phyloP scores from a whole-genome alignment of 2,888 invertebrate species.

The Hydraecia micacea region DNA sequence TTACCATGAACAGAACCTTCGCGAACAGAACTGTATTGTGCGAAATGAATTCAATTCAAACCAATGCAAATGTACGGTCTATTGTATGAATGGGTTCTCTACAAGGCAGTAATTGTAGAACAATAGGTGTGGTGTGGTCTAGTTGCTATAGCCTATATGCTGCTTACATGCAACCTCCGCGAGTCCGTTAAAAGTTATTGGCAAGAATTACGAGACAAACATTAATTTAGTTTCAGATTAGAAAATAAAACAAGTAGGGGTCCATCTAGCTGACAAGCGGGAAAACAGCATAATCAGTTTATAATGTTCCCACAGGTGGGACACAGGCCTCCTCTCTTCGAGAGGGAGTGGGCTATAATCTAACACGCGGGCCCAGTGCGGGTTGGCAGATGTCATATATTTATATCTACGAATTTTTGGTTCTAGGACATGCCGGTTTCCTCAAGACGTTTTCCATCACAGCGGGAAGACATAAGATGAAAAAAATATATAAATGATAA shows the following conservation, averaged over 20 bases:
- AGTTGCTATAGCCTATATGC: not conserved
- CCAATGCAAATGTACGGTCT: slow-evolving; percentile 31
- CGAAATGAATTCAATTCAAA: slow-evolving; percentile 29
- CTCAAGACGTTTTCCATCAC: not conserved
- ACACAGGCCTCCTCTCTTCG: not conserved
- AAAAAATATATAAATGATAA: too few relatives aligned
- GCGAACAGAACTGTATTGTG: slow-evolving; percentile 21
- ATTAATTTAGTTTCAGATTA: not conserved
- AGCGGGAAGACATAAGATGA: too few relatives aligned
- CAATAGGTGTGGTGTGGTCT: not conserved
- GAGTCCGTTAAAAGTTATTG: not conserved
- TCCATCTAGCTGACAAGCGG: not conserved
- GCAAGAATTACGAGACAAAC: not conserved
- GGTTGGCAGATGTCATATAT: not conserved
- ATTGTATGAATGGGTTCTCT: slow-evolving; percentile 17
- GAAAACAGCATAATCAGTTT: not conserved
- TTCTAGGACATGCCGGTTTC: not conserved
- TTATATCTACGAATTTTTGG: not conserved
- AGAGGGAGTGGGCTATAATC: not conserved
- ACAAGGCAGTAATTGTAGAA: slow-evolving; percentile 7
- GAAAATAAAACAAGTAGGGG: not conserved
- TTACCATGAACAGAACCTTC: slow-evolving; percentile 16
- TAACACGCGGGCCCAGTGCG: not conserved
- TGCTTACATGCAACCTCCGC: not conserved
- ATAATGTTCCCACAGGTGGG: not conserved